Evolutionary conservation across 2,113 vertebrate species (phyloP), one percentile per base, ranked within the genome.

Genomic region (Pseudolaguvia tuberculata): DNA sequence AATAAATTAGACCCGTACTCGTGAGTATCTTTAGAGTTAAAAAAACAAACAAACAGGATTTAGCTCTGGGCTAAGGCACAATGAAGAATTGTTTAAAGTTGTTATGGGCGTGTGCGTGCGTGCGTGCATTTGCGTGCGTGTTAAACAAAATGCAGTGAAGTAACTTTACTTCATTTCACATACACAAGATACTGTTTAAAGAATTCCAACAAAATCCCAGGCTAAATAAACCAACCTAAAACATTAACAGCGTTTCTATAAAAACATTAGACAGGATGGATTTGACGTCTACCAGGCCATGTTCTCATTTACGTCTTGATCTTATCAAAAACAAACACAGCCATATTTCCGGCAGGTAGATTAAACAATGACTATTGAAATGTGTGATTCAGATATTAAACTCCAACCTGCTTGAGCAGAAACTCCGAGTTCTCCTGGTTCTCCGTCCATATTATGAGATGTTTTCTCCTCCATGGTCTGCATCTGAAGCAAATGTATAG

Each of bases 381-480:
- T 25, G 25, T n/a, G 25, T 63, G 42, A 12, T 2, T 42, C 3
- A 42, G 27, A 52, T 0, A 51, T 7, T 31, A 18, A 65, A 48
- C 31, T 65, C 70, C 42, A 50, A 81, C 79, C 79, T 81, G 29
- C 18, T 39, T 78, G 23, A 25, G 31, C 51, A 50, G 68, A 47
- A 21, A 59, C 67, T 18, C 23, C n/a, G 13, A 20, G 35, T 1
- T 20, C 25, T 7, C 23, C 11, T 2, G 0, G 12, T 29, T 75
- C 61, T 14, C 17, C 11, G 48, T 72, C 79, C 42, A 56, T 51
- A 15, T 75, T 55, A 20, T 21, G 67, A 25, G 45, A 17, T 68
- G 59, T 48, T 21, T n/a, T 62, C 51, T 52, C 53, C n/a, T 78
- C 76, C 79, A 75, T 81, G 11, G n/a, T 78, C 61, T 67, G 72